phyloP scores from a whole-genome alignment of 2,113 vertebrate species.

The Monopterus albus region DNA sequence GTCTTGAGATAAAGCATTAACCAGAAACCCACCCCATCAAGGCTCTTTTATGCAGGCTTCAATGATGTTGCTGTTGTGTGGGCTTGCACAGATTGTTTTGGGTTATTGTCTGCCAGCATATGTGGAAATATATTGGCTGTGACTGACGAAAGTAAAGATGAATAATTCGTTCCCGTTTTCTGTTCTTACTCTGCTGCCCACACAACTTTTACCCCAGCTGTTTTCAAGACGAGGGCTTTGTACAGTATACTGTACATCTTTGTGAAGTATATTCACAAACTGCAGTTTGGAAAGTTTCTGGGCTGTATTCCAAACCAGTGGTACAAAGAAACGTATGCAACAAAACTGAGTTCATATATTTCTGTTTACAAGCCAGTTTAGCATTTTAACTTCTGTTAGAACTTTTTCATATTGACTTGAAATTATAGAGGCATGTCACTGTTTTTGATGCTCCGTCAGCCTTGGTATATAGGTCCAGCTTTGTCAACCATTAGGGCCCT shows the following conservation, averaged over 20 bases:
- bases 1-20: slow-evolving; percentile 41
- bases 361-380: not conserved
- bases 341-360: no score
- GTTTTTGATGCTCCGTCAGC: slow-evolving; percentile 51
- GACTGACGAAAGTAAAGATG: slow-evolving; percentile 57
- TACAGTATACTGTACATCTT: slow-evolving; percentile 27
- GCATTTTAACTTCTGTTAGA: slow-evolving; percentile 17
- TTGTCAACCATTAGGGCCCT: slow-evolving; percentile 60
- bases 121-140: slow-evolving; percentile 56
- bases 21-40: slow-evolving; percentile 19
- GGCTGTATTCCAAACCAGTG: slow-evolving; percentile 10
- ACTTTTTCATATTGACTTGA: no score
- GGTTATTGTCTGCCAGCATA: slow-evolving; percentile 61
- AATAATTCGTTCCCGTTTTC: slow-evolving; percentile 59
- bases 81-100: slow-evolving; percentile 65
- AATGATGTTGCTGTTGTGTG: slow-evolving; percentile 44
- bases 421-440: slow-evolving; percentile 25
- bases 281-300: slow-evolving; percentile 43
- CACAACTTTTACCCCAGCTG: slow-evolving; percentile 41
- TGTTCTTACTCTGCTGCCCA: slow-evolving; percentile 56
- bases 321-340: not conserved
- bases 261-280: slow-evolving; percentile 25
- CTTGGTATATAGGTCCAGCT: slow-evolving; percentile 30
- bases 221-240: slow-evolving; percentile 37
- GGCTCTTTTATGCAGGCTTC: slow-evolving; percentile 47